Conservation (phyloP, 2,113 vertebrate genomes). For the Theristicus caerulescens region DNA sequence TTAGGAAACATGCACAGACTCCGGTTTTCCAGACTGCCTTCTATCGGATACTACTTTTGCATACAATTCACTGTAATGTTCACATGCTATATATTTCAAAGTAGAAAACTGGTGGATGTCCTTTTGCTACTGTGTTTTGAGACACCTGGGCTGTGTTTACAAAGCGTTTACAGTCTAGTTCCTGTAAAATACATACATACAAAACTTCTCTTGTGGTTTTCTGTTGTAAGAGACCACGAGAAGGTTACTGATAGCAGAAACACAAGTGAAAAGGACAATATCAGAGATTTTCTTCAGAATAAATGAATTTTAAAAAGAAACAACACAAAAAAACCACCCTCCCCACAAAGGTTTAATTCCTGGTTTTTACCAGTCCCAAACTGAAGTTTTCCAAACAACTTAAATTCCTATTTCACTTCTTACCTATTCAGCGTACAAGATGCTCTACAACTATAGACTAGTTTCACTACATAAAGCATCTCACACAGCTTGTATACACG, state of each 20-base stretch:
- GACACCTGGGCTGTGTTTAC: neutral
- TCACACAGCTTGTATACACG: neutral
- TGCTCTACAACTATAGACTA: neutral
- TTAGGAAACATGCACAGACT: neutral
- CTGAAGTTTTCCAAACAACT: neutral
- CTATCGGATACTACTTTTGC: neutral
- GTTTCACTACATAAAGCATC: neutral
- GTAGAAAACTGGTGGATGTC: neutral
- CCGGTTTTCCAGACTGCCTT: neutral
- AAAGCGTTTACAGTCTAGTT: neutral
- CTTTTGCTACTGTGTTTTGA: neutral
- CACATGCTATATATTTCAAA: neutral
- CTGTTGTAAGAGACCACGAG: neutral
- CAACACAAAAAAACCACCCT: rapidly evolving
- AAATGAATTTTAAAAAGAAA: neutral
- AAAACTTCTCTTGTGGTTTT: neutral
- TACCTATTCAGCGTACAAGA: neutral
- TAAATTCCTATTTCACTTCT: neutral
- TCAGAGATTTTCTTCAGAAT: neutral
- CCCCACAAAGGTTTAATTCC: neutral
- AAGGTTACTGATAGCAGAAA: neutral
- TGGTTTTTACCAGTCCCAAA: neutral
- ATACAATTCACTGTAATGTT: neutral
- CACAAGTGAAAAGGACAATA: neutral
- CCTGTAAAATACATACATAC: neutral